Evolutionary conservation across 2,888 invertebrate species (phyloP), one percentile per base, ranked within the genome.

Genomic region (Nowickia ferox): DNA sequence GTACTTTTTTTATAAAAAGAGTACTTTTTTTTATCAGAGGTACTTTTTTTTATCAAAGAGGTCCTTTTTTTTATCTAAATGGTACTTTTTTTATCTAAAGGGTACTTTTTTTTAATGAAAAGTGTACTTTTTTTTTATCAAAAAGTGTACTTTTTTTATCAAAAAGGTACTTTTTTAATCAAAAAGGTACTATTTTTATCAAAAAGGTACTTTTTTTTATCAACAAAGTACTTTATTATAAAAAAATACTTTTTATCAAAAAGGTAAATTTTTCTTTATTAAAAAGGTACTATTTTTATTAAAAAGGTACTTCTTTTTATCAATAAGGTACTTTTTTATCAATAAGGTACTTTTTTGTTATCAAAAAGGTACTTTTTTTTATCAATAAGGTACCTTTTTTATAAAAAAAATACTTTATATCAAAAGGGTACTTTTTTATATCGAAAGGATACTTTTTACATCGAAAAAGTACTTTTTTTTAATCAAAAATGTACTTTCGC

Each of bases 21-120:
- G 30, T 30, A 30, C 6, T 6, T 30, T n/a, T 30, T 30, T 30
- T n/a, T n/a, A n/a, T n/a, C n/a, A n/a, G 17, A 51, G 17, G 51
- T 51, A 51, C 17, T n/a, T n/a, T 51, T 9, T 0, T n/a, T 51
- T 51, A 51, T n/a, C n/a, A n/a, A 51, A 51, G 17, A n/a, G 17
- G 51, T 17, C 4, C 8, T 3, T 51, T 51, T n/a, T n/a, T n/a
- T n/a, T n/a, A n/a, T n/a, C n/a, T n/a, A 48, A 48, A 15, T n/a
- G n/a, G n/a, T 48, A 48, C n/a, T 48, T 48, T 53, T 53, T 19
- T 40, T 2, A 63, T n/a, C n/a, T n/a, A n/a, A n/a, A 42, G 19
- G 8, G 42, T 63, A 63, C 63, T 63, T 42, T 63, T 44, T 44
- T 46, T 10, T 46, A 11, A 46, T 46, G 13, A 46, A 46, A 46